Base-by-base conservation (phyloP, 2,888 invertebrate genomes). In the Orthosia cruda region DNA sequence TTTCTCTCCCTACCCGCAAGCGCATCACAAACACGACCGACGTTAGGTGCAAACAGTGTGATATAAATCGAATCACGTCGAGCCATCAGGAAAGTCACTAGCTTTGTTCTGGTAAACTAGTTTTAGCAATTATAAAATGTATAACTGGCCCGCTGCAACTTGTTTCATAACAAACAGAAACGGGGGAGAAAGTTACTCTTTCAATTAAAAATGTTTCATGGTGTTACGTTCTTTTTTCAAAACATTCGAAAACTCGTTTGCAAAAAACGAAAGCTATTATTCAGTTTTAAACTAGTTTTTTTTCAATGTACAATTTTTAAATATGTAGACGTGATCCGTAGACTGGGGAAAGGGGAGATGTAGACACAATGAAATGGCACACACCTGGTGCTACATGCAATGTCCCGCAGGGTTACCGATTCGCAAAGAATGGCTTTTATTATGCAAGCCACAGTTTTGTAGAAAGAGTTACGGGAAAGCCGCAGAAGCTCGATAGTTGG, bases 211-310 rank as follows among this genome's bases (percentile, higher is more conserved):
- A 32, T 7, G 32, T 32, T 32, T 32, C 32, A 32, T 32, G 32
- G 5, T 32, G 32, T 7, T 32, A 3, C 32, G 32, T 32, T 32
- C 32, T 32, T 32, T 32, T 18, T 47, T 20, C 26, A 1, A n/a
- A 20, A 3, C 3, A 65, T 45, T 23, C 11, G 11, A 45, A 23
- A 32, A 40, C 7, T 23, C 23, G 32, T 73, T 74, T 74, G 74
- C 74, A n/a, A 73, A 68, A 55, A 55, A 7, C 20, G 16, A 57
- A 57, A 71, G 40, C 40, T 40, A 40, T 9, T 40, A 40, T 40
- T 40, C 1, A 40, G 40, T 40, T 40, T 40, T 40, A 40, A 74
- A 62, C 55, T 40, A 62, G 49, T 57, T 62, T 40, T 3, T 12
- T 49, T 61, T 55, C 32, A 52, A 54, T 32, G 1, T n/a, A 4